Evolutionary conservation across 2,797 vertebrate species (phyloP).

Genomic region (Sebastes aleutianus): DNA sequence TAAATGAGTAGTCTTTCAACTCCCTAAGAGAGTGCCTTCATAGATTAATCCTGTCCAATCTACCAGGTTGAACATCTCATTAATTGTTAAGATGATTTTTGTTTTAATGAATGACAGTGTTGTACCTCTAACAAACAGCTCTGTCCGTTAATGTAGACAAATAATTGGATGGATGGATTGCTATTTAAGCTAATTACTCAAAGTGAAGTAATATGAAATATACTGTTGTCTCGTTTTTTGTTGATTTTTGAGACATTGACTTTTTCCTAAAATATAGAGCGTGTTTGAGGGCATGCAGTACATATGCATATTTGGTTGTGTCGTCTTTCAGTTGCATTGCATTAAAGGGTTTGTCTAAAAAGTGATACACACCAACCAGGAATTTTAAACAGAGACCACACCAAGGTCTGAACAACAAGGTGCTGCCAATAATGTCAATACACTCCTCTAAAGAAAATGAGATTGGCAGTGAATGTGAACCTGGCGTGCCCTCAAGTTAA

Average conservation of each 20-base stretch:
- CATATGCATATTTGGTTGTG: not conserved
- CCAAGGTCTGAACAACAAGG: not conserved
- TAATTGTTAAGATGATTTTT: not conserved
- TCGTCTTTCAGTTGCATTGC: not conserved
- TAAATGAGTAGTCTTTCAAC: not conserved
- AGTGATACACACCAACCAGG: not conserved
- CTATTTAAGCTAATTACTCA: not conserved
- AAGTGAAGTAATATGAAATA: not conserved
- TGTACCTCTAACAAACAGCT: not conserved
- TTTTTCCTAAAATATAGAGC: not conserved
- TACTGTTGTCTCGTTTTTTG: not conserved
- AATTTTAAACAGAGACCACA: constrained; percentile 16
- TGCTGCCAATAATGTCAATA: not conserved
- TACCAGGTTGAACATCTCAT: not conserved
- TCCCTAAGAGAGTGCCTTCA: not conserved
- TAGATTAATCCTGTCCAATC: not conserved
- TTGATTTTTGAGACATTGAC: not conserved
- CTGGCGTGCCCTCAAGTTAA: constrained; percentile 9
- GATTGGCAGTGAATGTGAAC: constrained; percentile 15
- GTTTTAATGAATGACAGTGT: not conserved
- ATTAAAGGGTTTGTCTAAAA: not conserved
- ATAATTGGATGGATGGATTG: not conserved
- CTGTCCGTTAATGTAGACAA: not conserved
- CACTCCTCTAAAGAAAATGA: constrained; percentile 17
- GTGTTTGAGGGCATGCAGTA: not conserved